Evolutionary conservation across 2,797 vertebrate species (phyloP), one percentile per base, ranked within the genome.

Genomic region (Fundulus diaphanus): DNA sequence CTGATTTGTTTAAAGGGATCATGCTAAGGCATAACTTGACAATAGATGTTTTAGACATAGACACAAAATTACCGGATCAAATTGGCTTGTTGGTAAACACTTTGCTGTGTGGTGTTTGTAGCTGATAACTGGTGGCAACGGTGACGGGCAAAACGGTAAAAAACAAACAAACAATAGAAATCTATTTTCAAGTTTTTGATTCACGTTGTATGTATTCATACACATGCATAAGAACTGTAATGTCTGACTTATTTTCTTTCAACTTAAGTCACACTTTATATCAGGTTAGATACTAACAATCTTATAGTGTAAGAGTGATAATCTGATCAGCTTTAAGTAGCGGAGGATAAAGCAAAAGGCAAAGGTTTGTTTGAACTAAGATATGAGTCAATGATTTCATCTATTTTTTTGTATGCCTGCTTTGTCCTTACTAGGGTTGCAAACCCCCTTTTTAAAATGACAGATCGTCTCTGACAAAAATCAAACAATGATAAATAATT

Each of bases 211-310:
- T 48, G 46, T 48, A 15, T 22, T 70, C 33, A 37, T 1, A 40
- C 24, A 9, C 52, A 20, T 72, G 31, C 68, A 56, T 52, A 72
- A 83, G 48, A 77, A 37, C 74, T 79, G 74, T 0, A 7, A 54
- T n/a, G 22, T 76, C 48, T 78, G 35, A 13, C 24, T 69, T 29
- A n/a, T 63, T 66, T 73, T 48, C 48, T 59, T 27, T 74, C 37
- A 65, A 72, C 70, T 74, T 33, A 20, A 59, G 74, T 63, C 29
- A 9, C 27, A 70, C 59, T 73, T 48, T 27, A 59, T 82, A 78
- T 74, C 18, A 70, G 76, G 69, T 35, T 29, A 72, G 8, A 63
- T 56, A 63, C 63, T 49, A 48, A 81, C 18, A 68, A 68, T 40
- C 11, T 48, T 44, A 35, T 70, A 79, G 71, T 63, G 69, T 33